These are phyloP conservation scores for Hydroisotoma schaefferi DNA, from an alignment of 2,888 invertebrate genomes.

Conservation along the genomic window DNA sequence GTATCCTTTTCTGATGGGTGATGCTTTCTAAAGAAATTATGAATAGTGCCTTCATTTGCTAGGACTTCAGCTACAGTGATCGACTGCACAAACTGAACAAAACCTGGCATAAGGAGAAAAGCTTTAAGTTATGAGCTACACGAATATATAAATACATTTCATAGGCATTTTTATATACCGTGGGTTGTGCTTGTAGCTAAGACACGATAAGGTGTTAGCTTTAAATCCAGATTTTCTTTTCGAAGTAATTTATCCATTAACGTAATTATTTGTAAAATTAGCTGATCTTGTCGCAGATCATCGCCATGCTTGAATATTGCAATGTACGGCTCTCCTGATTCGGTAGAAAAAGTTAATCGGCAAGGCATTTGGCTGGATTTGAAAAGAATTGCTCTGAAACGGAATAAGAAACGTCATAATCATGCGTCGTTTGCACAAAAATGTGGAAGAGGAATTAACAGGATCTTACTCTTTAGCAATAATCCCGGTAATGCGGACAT, in stretches of 20 bases:
- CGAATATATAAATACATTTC: neutral
- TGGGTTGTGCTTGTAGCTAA: conserved; percentile 93
- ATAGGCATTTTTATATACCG: conserved; percentile 57
- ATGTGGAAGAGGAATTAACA: neutral
- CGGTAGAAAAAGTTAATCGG: conserved; percentile 34
- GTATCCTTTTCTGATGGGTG: conserved; percentile 80
- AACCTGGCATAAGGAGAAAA: conserved; percentile 57
- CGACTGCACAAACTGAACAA: conserved; percentile 93
- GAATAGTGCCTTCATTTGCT: conserved; percentile 80
- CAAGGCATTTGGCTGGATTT: conserved; percentile 97
- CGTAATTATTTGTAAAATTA: conserved; percentile 95
- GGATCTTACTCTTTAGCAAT: conserved; percentile 67
- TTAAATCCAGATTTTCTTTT: conserved; percentile 92
- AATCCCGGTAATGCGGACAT: conserved; percentile 80
- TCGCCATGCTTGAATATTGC: conserved; percentile 98
- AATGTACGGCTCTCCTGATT: conserved; percentile 65
- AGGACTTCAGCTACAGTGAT: conserved; percentile 87
- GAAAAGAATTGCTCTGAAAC: conserved; percentile 72
- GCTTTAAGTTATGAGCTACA: neutral
- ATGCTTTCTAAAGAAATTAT: conserved; percentile 86
- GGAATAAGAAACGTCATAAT: neutral
- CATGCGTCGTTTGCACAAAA: neutral
- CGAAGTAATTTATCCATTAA: conserved; percentile 94
- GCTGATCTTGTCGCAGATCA: conserved; percentile 93
- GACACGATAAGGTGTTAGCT: conserved; percentile 91